Evolutionary conservation across 2,113 vertebrate species (phyloP), one percentile per base, ranked within the genome.

Genomic region (Tetraodon nigroviridis): DNA sequence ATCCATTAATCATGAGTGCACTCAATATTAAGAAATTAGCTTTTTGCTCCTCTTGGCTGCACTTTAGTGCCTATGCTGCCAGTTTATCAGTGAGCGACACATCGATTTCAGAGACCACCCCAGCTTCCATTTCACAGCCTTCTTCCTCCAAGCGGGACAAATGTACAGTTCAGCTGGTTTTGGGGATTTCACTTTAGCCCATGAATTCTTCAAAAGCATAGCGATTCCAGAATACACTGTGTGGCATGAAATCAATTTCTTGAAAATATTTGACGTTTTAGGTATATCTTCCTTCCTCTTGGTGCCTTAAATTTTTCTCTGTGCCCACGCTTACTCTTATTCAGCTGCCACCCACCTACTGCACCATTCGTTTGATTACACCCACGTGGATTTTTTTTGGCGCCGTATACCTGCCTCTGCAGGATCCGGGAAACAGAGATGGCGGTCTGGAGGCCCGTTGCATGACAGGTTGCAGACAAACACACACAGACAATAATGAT

Each of bases 361-460:
- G 14, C 71, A 55, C 24, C 51, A 72, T 44, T 32, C 51, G 64
- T 75, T 70, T 76, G 45, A 61, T 80, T 71, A 77, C 51, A 62
- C 66, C 55, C 47, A 19, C n/a, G 12, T 55, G 57, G 47, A 56
- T 85, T 83, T 76, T 79, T 80, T 76, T 79, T 80, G 61, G 81
- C 69, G 22, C 62, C 55, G 61, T 85, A 70, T 78, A 80, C 58
- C 69, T 73, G 56, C 56, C 71, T n/a, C 77, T 67, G 72, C 69
- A 60, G 69, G 71, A 75, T 64, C 71, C 70, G 62, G 47, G 61
- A 80, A 59, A 51, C 69, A 61, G 60, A 32, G 73, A 62, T 64
- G 77, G 74, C 71, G 67, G 66, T 70, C 76, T 52, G 63, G 69
- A 24, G 64, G 59, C 69, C 71, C 81, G 75, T 52, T 61, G 84